Base-by-base conservation (phyloP, 2,888 invertebrate genomes). In the Caenorhabditis panamensis region DNA sequence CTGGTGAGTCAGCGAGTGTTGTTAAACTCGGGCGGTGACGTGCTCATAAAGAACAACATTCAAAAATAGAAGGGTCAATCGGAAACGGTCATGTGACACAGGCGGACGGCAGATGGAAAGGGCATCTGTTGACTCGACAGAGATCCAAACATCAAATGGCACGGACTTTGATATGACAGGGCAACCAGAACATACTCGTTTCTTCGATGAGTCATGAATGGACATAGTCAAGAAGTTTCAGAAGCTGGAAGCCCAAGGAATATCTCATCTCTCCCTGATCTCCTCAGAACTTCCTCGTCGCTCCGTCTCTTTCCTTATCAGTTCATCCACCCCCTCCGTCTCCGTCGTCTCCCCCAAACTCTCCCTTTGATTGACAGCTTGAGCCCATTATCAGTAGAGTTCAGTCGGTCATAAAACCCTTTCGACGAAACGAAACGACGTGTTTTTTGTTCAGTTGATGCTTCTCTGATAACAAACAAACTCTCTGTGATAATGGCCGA, bases 381-480 rank as follows among this genome's bases (percentile, higher is more conserved):
- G 41, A 3, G n/a, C 59, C 49, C 47, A 28, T 8, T 28, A 16
- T 49, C 58, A 36, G 47, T 26, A 24, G 51, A 36, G n/a, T 59
- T 49, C 58, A 68, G 58, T 68, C 58, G 44, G 16, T 44, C 44
- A n/a, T n/a, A n/a, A n/a, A 20, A 67, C 31, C 47, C 54, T 31
- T 41, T 54, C 22, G 24, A n/a, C n/a, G n/a, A n/a, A n/a, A 59
- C 28, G 26, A 54, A 62, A 62, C 62, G 47, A 62, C 54, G 6
- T 20, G 47, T 56, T 47, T 68, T 68, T 49, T 68, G 58, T 59
- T 59, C 58, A 11, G 47, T 26, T 51, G 31, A 54, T 22, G 53
- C 64, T 54, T 54, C 44, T 44, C 62, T 54, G 71, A 71, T 71
- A 71, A 71, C 71, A 71, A 71, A 71, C 41, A 62, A 26, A 54